Base-by-base conservation (phyloP, 2,888 invertebrate species). In the Yponomeuta plumbellus region DNA sequence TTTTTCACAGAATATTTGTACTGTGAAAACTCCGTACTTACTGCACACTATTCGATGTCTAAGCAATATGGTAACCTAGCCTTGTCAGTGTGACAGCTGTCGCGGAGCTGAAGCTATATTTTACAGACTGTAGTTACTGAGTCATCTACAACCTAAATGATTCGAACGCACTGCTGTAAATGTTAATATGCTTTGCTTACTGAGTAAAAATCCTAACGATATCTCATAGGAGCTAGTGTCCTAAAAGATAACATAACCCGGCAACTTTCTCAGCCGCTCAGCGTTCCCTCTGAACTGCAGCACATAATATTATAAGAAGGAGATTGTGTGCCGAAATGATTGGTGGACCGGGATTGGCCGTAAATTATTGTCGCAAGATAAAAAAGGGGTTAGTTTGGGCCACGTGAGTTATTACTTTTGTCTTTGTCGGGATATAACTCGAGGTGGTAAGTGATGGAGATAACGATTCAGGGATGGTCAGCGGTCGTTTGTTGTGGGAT, bases 311-410 rank as follows among this genome's bases (percentile, higher is more conserved):
- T 34, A 34, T 34, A 34, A 8, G 44, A 52, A 52, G 44, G 44
- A 52, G 44, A 52, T 52, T 52, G 44, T 52, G 44, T 52, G 44
- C 44, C 44, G 44, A 52, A 52, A 52, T 52, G 44, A 52, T 52
- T 52, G 44, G 44, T 52, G 17, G 44, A 17, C 44, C 44, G 44
- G 44, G 44, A 52, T 52, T 52, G 44, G 17, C 44, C 13, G 44
- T 52, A 52, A 52, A 52, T 52, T 52, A 52, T 52, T 52, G 44
- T 52, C 44, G 44, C 44, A 52, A 52, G 44, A 52, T 52, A 52
- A 52, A 52, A 52, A 52, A 52, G 44, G 44, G 44, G 44, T 52
- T 52, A 52, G 17, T 17, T 17, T 17, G 17, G 17, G 17, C 44
- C 44, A 17, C 44, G 17, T 17, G 17, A 13, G 17, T 17, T 17